phyloP scores from a whole-genome alignment of 2,888 invertebrate species.

The Sericinus montela region DNA sequence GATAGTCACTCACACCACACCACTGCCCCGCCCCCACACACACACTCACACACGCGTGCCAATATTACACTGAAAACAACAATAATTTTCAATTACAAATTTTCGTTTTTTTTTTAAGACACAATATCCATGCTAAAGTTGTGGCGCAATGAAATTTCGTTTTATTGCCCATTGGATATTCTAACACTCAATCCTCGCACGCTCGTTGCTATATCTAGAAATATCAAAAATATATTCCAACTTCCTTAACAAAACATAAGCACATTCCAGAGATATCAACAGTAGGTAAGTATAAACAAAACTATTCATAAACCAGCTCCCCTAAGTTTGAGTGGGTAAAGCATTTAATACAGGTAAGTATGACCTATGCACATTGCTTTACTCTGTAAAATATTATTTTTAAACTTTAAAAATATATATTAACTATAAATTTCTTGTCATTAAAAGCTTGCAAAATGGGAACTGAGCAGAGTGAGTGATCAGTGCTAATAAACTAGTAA shows the following conservation, averaged over 20 bases:
- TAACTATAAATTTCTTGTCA: slow-evolving; percentile 59
- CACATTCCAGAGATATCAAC: slow-evolving; percentile 37
- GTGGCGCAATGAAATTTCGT: too few species aligned
- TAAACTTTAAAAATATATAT: slow-evolving; percentile 28
- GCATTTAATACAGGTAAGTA: slow-evolving; percentile 28
- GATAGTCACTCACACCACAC: slow-evolving; percentile 61
- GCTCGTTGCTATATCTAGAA: too few species aligned
- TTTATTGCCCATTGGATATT: too few species aligned
- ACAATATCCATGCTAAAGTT: too few species aligned
- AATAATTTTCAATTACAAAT: too few species aligned
- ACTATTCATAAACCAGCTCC: slow-evolving; percentile 19
- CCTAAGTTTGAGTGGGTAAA: neutral
- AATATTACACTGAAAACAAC: too few species aligned
- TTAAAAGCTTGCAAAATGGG: slow-evolving; percentile 72
- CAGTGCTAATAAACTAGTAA: slow-evolving; percentile 45
- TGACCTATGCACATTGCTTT: slow-evolving; percentile 14
- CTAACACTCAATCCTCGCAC: too few species aligned
- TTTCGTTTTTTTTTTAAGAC: too few species aligned
- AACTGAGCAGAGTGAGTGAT: slow-evolving; percentile 61
- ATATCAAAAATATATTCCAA: neutral
- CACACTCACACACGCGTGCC: slow-evolving; percentile 5
- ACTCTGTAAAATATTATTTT: slow-evolving; percentile 5
- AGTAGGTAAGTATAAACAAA: slow-evolving; percentile 44
- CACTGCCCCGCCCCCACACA: too few species aligned
- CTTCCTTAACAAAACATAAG: slow-evolving; percentile 15